Evolutionary conservation across 2,113 vertebrate genomes (phyloP).

Genomic region (Hippocampus guttulatus): DNA sequence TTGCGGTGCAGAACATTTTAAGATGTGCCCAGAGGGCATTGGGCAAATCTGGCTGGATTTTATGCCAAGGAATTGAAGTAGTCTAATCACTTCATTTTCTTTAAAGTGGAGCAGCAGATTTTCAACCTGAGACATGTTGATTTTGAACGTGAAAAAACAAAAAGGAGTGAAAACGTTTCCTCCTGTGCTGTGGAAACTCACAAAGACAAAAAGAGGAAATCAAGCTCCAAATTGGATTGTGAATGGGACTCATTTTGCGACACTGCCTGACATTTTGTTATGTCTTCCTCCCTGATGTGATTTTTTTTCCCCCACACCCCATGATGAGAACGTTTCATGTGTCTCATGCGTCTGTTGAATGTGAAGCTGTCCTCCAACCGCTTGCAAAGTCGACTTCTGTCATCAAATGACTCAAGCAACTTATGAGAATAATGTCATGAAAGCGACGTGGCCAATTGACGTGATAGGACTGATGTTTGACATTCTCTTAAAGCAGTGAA

Average conservation of each 20-base stretch:
- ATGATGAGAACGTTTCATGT: neutral
- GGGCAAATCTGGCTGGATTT: slow-evolving; percentile 36
- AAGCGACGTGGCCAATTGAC: neutral
- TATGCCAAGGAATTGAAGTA: slow-evolving; percentile 51
- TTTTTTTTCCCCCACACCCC: neutral
- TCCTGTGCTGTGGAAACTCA: slow-evolving; percentile 19
- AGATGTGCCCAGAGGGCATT: slow-evolving; percentile 17
- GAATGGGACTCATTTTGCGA: slow-evolving; percentile 33
- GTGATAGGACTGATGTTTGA: neutral
- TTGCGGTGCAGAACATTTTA: slow-evolving; percentile 9
- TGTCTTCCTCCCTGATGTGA: slow-evolving; percentile 20
- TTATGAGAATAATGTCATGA: neutral
- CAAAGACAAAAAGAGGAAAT: slow-evolving; percentile 33
- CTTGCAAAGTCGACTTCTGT: neutral
- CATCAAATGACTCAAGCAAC: neutral
- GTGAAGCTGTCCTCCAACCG: neutral
- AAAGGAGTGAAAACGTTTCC: slow-evolving; percentile 33
- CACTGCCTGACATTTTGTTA: slow-evolving; percentile 14
- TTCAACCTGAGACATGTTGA: slow-evolving; percentile 30
- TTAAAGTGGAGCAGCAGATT: slow-evolving; percentile 34
- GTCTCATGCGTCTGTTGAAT: neutral
- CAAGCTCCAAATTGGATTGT: slow-evolving; percentile 21
- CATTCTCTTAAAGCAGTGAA: neutral
- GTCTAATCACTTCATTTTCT: slow-evolving; percentile 24
- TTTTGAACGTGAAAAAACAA: slow-evolving; percentile 48